phyloP scores from a whole-genome alignment of 92 coral and sea anemone species.

The Metridium senile region DNA sequence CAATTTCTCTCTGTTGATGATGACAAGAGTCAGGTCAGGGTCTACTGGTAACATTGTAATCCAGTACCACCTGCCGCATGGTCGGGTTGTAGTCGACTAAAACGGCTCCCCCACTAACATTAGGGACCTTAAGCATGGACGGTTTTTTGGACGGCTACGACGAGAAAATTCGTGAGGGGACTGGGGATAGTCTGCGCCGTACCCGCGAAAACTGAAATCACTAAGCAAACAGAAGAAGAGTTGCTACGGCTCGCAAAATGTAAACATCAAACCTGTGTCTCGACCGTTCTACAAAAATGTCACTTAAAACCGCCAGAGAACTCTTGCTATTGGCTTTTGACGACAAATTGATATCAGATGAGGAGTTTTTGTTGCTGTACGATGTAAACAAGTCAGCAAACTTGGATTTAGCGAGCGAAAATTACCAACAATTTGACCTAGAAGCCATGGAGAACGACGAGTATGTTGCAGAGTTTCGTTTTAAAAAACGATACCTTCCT shows the following conservation, averaged over 20 bases:
- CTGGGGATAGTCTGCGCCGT: constrained; percentile 41
- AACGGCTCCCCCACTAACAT: no score
- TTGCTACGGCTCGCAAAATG: constrained; percentile 23
- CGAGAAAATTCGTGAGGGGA: constrained; percentile 14
- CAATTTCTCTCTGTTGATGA: no score
- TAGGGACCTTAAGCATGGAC: constrained; percentile 51
- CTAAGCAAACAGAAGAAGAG: constrained; percentile 38
- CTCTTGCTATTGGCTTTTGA: constrained; percentile 46
- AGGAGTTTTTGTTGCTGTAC: constrained; percentile 54
- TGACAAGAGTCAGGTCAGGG: no score
- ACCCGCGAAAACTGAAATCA: constrained; percentile 49
- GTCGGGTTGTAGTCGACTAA: no score
- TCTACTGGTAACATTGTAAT: no score
- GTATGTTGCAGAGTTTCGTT: constrained; percentile 59
- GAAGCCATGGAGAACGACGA: constrained; percentile 65
- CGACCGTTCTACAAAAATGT: constrained; percentile 38
- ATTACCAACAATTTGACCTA: constrained; percentile 44
- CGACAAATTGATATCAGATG: constrained; percentile 44
- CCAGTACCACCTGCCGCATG: no score
- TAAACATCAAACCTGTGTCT: constrained; percentile 23
- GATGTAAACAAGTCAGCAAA: constrained; percentile 47
- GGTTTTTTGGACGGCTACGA: constrained; percentile 43
- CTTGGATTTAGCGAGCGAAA: constrained; percentile 63
- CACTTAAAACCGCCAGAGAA: constrained; percentile 53
- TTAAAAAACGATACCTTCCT: constrained; percentile 47